Base-by-base conservation (phyloP, 2,113 vertebrate species). In the Benitochromis conjunctus region DNA sequence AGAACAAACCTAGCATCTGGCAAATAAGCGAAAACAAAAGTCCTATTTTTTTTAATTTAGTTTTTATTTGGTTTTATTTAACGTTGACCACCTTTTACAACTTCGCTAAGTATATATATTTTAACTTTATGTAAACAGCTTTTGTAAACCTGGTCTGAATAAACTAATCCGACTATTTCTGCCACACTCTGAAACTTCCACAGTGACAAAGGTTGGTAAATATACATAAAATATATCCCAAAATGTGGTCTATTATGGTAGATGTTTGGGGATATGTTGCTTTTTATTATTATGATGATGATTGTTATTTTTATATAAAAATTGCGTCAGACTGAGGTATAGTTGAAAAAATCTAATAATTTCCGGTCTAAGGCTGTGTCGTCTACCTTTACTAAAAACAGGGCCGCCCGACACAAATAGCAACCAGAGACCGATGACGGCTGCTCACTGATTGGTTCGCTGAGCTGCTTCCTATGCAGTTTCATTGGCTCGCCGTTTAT, bases 401-500 rank as follows among this genome's bases (percentile, higher is more conserved):
- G 41, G 7, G 48, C 46, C 12, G 3, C 24, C 36, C 5, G 85
- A 86, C 71, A 77, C 48, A 88, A 92, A 89, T 64, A 87, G 57
- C 88, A 71, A 54, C 64, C 21, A 13, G 60, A 76, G 78, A 84
- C 76, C 24, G 34, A 55, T 48, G 87, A 76, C 48, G 9, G 79
- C 64, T 31, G 4, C 55, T 13, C 46, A 10, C 79, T 76, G 12
- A 95, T 93, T 95, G 94, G 93, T 36, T 16, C 13, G 2, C 1
- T 14, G 26, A 10, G 14, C 51, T 54, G 54, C 55, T 53, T 84
- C 81, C 85, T 60, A 9, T 57, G 79, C n/a, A 16, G 34, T 87
- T 43, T 89, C 9, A 95, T 93, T 95, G 94, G 95, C 58, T 85
- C 19, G 1, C 3, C 5, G 31, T 77, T 91, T 57, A 78, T 71